These are phyloP conservation scores for Paralichthys olivaceus DNA, from an alignment of 2,113 vertebrate species.

Conservation along the genomic window DNA sequence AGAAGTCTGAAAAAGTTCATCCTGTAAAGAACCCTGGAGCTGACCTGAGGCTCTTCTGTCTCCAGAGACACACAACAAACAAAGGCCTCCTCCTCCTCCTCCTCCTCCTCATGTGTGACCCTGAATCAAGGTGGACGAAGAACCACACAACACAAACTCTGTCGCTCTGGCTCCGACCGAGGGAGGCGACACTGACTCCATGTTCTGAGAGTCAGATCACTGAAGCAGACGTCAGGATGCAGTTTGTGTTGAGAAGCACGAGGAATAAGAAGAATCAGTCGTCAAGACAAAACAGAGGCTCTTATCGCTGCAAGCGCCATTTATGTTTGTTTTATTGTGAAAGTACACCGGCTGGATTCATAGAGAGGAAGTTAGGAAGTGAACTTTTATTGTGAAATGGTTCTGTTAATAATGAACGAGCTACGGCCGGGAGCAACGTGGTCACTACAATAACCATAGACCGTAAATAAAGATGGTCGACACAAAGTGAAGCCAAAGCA, in stretches of 20 bases:
- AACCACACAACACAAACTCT: neutral
- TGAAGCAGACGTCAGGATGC: conserved; percentile 33
- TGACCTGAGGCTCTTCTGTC: conserved; percentile 1
- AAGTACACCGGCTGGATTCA: no score
- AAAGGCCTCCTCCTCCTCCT: conserved; percentile 16
- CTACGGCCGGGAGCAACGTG: no score
- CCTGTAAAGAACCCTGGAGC: neutral
- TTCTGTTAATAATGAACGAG: no score
- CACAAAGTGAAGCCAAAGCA: no score
- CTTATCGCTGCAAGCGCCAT: no score
- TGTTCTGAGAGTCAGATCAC: conserved; percentile 31
- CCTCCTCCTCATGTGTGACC: neutral
- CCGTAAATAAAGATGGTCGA: no score
- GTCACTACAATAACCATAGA: no score
- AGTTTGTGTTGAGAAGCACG: neutral
- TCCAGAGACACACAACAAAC: conserved; percentile 18
- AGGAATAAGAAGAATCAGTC: no score
- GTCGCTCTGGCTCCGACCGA: neutral
- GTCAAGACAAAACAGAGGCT: no score
- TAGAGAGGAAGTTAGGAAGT: no score
- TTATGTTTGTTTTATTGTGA: no score
- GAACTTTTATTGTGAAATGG: no score
- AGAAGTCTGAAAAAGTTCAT: conserved; percentile 4
- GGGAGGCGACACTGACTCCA: conserved; percentile 30
- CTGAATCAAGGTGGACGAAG: conserved; percentile 9